Conservation (phyloP, 64 coral and sea anemone species). For the Porites australiensis region DNA sequence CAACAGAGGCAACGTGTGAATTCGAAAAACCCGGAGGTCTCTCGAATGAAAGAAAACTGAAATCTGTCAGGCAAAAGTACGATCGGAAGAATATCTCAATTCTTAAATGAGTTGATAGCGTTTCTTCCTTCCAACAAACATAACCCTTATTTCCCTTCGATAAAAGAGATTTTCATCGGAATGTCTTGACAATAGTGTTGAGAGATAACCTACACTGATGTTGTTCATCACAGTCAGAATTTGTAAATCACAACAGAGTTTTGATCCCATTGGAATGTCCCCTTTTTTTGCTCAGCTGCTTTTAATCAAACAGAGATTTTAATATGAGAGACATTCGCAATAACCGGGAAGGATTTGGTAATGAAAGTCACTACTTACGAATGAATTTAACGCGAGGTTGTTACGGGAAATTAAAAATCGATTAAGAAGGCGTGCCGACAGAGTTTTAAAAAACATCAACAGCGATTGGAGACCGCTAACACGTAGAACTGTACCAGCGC, state of each 20-base stretch:
- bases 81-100: too few species aligned
- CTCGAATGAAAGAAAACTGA: too few species aligned
- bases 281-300: constrained; percentile 5
- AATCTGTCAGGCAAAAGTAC: too few species aligned
- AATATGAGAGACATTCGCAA: background rate
- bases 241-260: background rate
- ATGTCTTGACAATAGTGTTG: background rate
- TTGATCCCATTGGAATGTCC: background rate
- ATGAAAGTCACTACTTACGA: background rate
- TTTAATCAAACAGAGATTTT: background rate
- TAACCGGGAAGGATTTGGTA: background rate
- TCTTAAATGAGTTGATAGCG: too few species aligned
- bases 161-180: background rate
- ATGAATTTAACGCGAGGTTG: constrained; percentile 17
- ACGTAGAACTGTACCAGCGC: too few species aligned
- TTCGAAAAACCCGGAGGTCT: too few species aligned
- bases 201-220: background rate
- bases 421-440: constrained; percentile 45
- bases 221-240: constrained; percentile 34
- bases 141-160: background rate
- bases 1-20: background rate
- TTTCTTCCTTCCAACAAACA: background rate
- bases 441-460: constrained; percentile 48
- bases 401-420: constrained; percentile 45
- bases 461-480: background rate